Conservation (phyloP, 2,113 vertebrate species). For the Hipposideros armiger region DNA sequence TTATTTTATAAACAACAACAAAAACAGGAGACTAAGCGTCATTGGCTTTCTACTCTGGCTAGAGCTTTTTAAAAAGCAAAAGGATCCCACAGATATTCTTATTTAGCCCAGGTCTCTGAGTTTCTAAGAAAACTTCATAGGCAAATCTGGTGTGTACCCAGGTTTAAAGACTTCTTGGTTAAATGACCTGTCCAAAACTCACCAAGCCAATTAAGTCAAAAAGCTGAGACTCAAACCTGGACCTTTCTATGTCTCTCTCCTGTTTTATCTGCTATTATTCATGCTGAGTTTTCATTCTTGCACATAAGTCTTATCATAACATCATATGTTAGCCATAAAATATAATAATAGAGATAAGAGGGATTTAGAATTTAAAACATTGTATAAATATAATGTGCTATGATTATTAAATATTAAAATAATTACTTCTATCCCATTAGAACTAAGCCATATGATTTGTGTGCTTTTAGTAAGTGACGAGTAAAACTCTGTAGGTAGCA, state of each 20-base stretch:
- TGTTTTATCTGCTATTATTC: conserved; percentile 37
- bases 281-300: conserved; percentile 37
- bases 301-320: not conserved
- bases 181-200: conserved; percentile 22
- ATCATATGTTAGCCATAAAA: conserved; percentile 52
- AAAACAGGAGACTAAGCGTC: not conserved
- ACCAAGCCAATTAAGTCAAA: not conserved
- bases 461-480: conserved; percentile 40
- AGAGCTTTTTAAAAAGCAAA: not conserved
- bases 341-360: conserved; percentile 63
- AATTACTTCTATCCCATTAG: conserved; percentile 49
- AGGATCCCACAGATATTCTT: not conserved
- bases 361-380: conserved; percentile 63
- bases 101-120: not conserved
- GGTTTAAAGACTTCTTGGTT: not conserved
- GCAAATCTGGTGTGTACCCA: not conserved
- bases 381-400: conserved; percentile 47
- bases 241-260: not conserved
- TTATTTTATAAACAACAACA: not conserved
- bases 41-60: not conserved
- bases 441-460: conserved; percentile 54
- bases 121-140: not conserved
- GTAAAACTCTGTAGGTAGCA: conserved; percentile 60
- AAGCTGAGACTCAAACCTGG: not conserved
- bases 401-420: conserved; percentile 69